Percentiles rank a stretch among this genome's conserved stretches.
Evolutionary conservation across 2,888 invertebrate genomes (phyloP).

Genomic region (Apodemia duryi): DNA sequence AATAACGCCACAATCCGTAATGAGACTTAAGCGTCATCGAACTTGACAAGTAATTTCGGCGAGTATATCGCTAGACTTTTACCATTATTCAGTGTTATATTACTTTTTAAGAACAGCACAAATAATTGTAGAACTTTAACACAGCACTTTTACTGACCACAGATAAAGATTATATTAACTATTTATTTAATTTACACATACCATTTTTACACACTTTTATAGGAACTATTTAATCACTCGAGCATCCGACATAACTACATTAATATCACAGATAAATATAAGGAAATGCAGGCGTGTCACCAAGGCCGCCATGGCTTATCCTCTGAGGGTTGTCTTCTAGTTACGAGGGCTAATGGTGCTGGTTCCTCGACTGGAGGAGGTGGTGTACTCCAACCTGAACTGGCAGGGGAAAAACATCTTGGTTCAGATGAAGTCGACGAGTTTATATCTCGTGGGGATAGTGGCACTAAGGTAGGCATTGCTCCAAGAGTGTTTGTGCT

Average conservation of each 20-base stretch:
- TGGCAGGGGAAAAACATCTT: constrained; percentile 80
- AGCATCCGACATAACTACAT: constrained; percentile 32
- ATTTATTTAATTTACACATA: constrained; percentile 43
- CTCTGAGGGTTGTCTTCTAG: constrained; percentile 81
- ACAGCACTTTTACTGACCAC: constrained; percentile 4
- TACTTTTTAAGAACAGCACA: no score
- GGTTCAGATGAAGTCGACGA: constrained; percentile 81
- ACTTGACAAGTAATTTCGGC: no score
- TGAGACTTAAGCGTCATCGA: no score
- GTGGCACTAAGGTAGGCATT: constrained; percentile 85
- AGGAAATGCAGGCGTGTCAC: constrained; percentile 67
- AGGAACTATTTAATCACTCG: constrained; percentile 38
- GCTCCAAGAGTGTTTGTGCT: constrained; percentile 72
- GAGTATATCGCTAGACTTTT: no score
- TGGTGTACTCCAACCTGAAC: constrained; percentile 70
- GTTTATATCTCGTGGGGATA: constrained; percentile 86
- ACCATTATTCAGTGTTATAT: no score
- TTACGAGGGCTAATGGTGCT: constrained; percentile 85
- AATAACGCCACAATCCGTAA: no score
- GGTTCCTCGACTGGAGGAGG: constrained; percentile 61
- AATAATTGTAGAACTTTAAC: neutral
- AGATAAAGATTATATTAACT: constrained; percentile 24
- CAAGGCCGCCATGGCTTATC: constrained; percentile 92
- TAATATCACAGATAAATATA: constrained; percentile 40
- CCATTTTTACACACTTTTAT: constrained; percentile 35